Evolutionary conservation across 2,797 vertebrate genomes (phyloP).

Genomic region (Anas capensis): DNA sequence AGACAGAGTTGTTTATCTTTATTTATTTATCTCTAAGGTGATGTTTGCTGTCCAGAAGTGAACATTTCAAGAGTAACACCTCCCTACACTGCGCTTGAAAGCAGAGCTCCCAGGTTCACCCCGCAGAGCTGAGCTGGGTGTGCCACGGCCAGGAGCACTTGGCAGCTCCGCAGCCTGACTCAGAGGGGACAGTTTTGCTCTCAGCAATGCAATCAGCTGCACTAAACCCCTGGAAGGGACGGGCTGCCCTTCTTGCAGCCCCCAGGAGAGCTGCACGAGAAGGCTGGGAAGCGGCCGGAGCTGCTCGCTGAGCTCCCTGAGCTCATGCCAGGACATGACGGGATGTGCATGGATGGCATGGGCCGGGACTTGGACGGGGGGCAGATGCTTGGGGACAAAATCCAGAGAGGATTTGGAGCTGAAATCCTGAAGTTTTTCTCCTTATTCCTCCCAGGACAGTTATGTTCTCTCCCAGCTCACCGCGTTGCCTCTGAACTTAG

Average conservation of each 20-base stretch:
- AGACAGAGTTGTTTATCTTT: too few species aligned
- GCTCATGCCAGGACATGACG: too few species aligned
- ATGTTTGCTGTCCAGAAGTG: too few species aligned
- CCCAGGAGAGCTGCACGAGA: background rate
- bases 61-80: too few species aligned
- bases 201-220: background rate
- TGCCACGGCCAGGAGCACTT: background rate
- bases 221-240: background rate
- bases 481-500: background rate
- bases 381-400: background rate
- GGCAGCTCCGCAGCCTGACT: background rate
- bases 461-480: background rate
- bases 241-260: background rate
- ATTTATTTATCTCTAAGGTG: too few species aligned
- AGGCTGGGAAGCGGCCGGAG: background rate
- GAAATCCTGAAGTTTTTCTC: background rate
- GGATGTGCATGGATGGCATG: too few species aligned
- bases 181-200: background rate
- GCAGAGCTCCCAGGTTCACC: background rate
- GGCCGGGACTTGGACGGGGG: background rate
- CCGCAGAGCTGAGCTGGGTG: background rate
- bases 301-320: too few species aligned
- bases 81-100: too few species aligned
- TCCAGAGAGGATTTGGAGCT: background rate
- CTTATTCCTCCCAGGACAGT: fast-evolving